Evolutionary conservation across 2,797 vertebrate species (phyloP).

Genomic region (Champsocephalus gunnari): DNA sequence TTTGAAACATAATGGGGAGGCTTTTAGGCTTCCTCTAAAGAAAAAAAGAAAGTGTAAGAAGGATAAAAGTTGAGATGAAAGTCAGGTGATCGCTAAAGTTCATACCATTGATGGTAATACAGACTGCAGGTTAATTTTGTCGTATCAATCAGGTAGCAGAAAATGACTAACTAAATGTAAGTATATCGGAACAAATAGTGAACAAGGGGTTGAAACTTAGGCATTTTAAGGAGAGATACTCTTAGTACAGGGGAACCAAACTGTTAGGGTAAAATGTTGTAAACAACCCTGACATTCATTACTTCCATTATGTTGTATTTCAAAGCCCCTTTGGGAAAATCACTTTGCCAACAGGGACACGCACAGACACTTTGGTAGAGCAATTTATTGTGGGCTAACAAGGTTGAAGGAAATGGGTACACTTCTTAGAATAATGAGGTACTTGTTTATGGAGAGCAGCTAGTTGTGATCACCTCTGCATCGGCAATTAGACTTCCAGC

Average conservation of each 20-base stretch:
- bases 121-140: neutral
- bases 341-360: too few species aligned
- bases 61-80: slow-evolving; percentile 1
- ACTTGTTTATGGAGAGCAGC: neutral
- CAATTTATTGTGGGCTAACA: neutral
- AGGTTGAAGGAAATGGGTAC: neutral
- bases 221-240: neutral
- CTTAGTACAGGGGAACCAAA: neutral
- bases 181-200: neutral
- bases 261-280: too few species aligned
- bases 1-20: neutral
- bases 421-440: neutral
- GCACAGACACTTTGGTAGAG: too few species aligned
- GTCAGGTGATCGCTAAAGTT: neutral
- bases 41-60: neutral
- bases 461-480: neutral
- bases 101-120: neutral
- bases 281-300: too few species aligned
- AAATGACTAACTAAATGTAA: neutral
- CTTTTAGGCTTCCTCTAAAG: neutral
- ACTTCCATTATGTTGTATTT: too few species aligned
- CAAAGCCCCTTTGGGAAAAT: too few species aligned
- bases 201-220: neutral
- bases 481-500: neutral
- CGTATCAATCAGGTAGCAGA: neutral